Evolutionary conservation across 2,797 vertebrate genomes (phyloP).

Genomic region (Sebastes steindachneri): DNA sequence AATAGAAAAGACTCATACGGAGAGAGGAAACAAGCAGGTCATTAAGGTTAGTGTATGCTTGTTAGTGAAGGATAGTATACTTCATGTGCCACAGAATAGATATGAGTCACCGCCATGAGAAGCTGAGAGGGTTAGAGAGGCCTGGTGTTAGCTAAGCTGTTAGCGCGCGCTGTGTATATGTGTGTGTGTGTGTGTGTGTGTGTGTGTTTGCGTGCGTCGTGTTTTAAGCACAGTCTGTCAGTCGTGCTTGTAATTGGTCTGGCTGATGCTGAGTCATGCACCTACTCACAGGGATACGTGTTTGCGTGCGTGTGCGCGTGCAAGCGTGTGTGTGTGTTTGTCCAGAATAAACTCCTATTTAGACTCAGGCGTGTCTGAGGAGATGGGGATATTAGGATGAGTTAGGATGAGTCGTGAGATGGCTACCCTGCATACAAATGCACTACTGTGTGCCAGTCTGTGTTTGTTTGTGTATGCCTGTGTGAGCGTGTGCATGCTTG

Average conservation of each 20-base stretch:
- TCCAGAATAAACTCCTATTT: slow-evolving; percentile 74
- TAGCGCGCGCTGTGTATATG: slow-evolving; percentile 5
- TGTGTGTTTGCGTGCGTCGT: slow-evolving; percentile 42
- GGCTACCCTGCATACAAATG: slow-evolving; percentile 72
- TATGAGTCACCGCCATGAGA: slow-evolving; percentile 71
- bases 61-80: slow-evolving; percentile 48
- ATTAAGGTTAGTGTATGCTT: slow-evolving; percentile 44
- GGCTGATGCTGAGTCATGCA: slow-evolving; percentile 80
- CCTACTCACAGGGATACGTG: slow-evolving; percentile 57
- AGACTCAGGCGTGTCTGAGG: slow-evolving; percentile 65
- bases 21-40: slow-evolving; percentile 17
- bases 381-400: slow-evolving; percentile 72
- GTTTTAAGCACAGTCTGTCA: slow-evolving; percentile 73
- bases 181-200: neutral
- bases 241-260: slow-evolving; percentile 74
- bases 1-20: neutral
- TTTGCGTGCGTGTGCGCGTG: slow-evolving; percentile 27
- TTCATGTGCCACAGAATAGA: slow-evolving; percentile 48
- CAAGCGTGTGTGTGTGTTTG: slow-evolving; percentile 46
- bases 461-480: slow-evolving; percentile 9
- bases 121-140: slow-evolving; percentile 47
- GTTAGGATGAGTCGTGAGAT: slow-evolving; percentile 71
- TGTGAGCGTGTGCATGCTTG: neutral
- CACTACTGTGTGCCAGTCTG: neutral
- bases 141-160: slow-evolving; percentile 59